Conservation (phyloP, 2,113 vertebrate species). For the Dasyprocta punctata region DNA sequence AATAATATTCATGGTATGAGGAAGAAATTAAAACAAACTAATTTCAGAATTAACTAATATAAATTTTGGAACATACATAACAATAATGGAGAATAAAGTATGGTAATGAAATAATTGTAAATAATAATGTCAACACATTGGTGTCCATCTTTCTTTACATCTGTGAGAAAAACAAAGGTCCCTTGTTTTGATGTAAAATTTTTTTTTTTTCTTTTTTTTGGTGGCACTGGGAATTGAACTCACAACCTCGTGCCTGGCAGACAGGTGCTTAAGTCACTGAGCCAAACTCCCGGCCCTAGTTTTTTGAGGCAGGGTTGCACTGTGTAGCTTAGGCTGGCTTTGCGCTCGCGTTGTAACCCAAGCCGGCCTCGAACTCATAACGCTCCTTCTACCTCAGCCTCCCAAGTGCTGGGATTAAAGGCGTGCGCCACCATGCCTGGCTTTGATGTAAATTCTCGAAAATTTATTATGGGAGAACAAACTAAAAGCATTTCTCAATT, state of each 20-base stretch:
- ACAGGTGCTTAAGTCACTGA: too few species aligned
- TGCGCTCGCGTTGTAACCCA: too few species aligned
- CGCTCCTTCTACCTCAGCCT: too few species aligned
- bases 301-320: too few species aligned
- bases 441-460: neutral
- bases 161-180: neutral
- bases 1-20: slow-evolving; percentile 20
- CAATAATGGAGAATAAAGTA: slow-evolving; percentile 49
- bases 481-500: neutral
- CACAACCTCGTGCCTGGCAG: too few species aligned
- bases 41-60: slow-evolving; percentile 18
- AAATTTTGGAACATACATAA: slow-evolving; percentile 49
- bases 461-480: slow-evolving; percentile 40
- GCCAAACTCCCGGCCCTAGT: too few species aligned
- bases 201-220: too few species aligned
- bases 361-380: too few species aligned
- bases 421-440: too few species aligned
- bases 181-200: neutral
- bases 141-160: neutral
- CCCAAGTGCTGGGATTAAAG: too few species aligned
- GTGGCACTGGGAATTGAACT: too few species aligned
- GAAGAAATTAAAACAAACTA: slow-evolving; percentile 37
- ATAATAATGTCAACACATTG: neutral
- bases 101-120: slow-evolving; percentile 24
- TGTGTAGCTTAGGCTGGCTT: too few species aligned